Conservation (phyloP, 2,888 invertebrate species). For the Parochlus steinenii region DNA sequence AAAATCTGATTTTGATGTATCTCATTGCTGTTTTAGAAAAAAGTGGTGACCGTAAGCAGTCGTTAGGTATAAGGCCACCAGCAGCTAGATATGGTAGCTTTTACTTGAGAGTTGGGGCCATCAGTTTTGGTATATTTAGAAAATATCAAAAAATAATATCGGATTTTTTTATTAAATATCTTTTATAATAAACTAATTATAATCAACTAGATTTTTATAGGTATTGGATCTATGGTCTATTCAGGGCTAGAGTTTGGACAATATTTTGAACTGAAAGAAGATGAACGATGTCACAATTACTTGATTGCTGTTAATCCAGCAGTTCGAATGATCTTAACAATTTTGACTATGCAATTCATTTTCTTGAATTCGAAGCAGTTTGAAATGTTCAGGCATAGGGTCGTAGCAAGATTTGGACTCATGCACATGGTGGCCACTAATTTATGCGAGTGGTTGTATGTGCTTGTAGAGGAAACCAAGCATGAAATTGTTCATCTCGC, state of each 20-base stretch:
- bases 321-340: constrained; percentile 57
- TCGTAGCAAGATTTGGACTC: constrained; percentile 61
- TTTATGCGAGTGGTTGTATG: constrained; percentile 72
- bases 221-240: constrained; percentile 46
- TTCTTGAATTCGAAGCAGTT: constrained; percentile 63
- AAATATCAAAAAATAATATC: constrained; percentile 4
- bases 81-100: constrained; percentile 53
- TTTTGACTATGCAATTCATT: constrained; percentile 77
- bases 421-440: constrained; percentile 86
- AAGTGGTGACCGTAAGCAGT: constrained; percentile 10
- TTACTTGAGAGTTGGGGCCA: constrained; percentile 60
- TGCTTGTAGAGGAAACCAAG: constrained; percentile 63
- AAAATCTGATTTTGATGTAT: too few relatives aligned
- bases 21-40: too few relatives aligned
- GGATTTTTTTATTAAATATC: constrained; percentile 11
- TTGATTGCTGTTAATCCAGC: constrained; percentile 52
- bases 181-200: constrained; percentile 23
- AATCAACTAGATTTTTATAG: constrained; percentile 30
- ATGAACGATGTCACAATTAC: constrained; percentile 39
- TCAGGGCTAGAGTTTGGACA: constrained; percentile 46
- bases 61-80: constrained; percentile 10
- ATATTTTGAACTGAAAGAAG: constrained; percentile 45
- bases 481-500: constrained; percentile 57
- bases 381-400: constrained; percentile 38
- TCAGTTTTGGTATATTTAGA: constrained; percentile 31